These are phyloP conservation scores for Halictus rubicundus DNA, from an alignment of 1,140 invertebrate species.

Conservation along the genomic window DNA sequence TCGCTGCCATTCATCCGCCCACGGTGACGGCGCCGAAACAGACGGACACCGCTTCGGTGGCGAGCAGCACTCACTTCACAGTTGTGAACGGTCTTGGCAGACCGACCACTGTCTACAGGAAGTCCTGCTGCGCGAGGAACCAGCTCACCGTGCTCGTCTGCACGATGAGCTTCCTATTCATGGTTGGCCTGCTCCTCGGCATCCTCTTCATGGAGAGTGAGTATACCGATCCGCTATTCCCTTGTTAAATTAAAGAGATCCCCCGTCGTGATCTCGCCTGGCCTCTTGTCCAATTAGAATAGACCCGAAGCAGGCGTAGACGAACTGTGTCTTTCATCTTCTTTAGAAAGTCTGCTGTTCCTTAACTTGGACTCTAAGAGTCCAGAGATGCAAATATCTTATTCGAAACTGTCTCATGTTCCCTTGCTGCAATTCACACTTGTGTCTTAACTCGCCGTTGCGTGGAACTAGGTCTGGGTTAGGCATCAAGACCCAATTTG, in stretches of 20 bases:
- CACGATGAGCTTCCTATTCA: constrained; percentile 89
- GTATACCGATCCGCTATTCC: constrained; percentile 49
- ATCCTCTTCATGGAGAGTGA: constrained; percentile 83
- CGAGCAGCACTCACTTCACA: constrained; percentile 92
- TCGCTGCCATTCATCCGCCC: constrained; percentile 84
- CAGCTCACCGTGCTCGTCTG: constrained; percentile 89
- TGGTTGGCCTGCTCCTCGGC: constrained; percentile 87
- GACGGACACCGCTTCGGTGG: constrained; percentile 86
- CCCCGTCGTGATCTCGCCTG: background rate
- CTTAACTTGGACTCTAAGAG: too few relatives aligned
- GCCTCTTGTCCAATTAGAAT: background rate
- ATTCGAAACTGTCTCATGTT: too few relatives aligned
- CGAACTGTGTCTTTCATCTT: background rate
- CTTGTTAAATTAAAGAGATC: background rate
- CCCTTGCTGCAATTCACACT: too few relatives aligned
- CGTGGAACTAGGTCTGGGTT: too few relatives aligned
- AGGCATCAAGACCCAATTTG: too few relatives aligned
- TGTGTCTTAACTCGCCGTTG: too few relatives aligned
- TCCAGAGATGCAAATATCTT: too few relatives aligned
- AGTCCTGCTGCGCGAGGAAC: constrained; percentile 88
- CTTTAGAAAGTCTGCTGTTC: background rate
- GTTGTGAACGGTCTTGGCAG: constrained; percentile 89
- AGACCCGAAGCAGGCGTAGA: background rate
- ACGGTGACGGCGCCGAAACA: constrained; percentile 74
- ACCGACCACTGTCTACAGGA: constrained; percentile 80